Percentiles rank a stretch among this genome's conserved stretches.
Conservation (phyloP, 2,797 vertebrate species). For the Catostomus latipinnis region DNA sequence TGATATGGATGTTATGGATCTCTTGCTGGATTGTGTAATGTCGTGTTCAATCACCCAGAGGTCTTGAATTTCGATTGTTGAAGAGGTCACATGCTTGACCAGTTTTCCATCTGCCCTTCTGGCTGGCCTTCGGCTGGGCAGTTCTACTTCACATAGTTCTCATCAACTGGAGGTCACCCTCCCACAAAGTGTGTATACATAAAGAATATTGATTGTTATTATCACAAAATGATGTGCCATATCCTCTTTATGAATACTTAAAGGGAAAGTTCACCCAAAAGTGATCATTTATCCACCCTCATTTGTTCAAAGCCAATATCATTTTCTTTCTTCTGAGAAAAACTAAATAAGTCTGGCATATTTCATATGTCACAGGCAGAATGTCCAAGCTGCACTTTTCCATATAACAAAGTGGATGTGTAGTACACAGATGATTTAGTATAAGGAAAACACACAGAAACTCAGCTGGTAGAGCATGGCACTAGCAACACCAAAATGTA, state of each 20-base stretch:
- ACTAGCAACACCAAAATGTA: no score
- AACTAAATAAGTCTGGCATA: background rate
- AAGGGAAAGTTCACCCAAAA: background rate
- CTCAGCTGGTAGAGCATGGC: no score
- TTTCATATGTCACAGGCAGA: no score
- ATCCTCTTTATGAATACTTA: background rate
- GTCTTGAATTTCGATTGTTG: conserved; percentile 26
- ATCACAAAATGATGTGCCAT: background rate
- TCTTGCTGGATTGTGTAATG: conserved; percentile 29
- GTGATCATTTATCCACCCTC: background rate
- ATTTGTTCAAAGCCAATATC: background rate
- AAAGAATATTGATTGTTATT: conserved; percentile 13
- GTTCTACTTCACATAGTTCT: conserved; percentile 23
- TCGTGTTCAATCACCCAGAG: conserved; percentile 28
- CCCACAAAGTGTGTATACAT: background rate
- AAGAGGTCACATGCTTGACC: conserved; percentile 29
- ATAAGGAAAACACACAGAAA: no score
- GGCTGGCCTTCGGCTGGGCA: conserved; percentile 20
- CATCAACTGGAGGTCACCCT: conserved; percentile 24
- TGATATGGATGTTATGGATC: conserved; percentile 31
- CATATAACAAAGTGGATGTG: no score
- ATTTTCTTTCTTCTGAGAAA: background rate
- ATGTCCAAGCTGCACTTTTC: no score
- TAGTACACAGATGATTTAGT: no score
- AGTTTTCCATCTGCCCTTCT: conserved; percentile 10